Evolutionary conservation across 2,888 invertebrate genomes (phyloP).

Genomic region (Epiblema foenella): DNA sequence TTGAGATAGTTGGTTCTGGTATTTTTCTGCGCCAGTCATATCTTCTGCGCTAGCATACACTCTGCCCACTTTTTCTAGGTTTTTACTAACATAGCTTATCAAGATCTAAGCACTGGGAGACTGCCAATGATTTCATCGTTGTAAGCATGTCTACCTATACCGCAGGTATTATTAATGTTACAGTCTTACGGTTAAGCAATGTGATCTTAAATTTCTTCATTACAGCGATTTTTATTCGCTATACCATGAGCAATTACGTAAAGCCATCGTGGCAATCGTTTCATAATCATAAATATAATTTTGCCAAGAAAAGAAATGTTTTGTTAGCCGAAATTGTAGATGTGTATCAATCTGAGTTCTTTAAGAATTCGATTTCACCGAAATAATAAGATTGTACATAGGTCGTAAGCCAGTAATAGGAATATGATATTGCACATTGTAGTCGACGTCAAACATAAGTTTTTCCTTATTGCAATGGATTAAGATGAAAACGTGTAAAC

Average conservation of each 20-base stretch:
- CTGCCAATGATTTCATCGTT: slow-evolving; percentile 33
- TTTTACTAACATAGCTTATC: slow-evolving; percentile 26
- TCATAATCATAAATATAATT: slow-evolving; percentile 37
- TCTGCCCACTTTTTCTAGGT: slow-evolving; percentile 15
- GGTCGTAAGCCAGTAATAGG: slow-evolving; percentile 27
- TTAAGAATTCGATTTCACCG: slow-evolving; percentile 46
- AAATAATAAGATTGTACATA: slow-evolving; percentile 37
- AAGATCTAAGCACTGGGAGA: slow-evolving; percentile 17
- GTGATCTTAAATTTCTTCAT: slow-evolving; percentile 29
- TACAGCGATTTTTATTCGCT: slow-evolving; percentile 4
- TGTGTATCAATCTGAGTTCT: slow-evolving; percentile 43
- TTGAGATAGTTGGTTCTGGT: neutral
- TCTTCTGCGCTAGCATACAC: neutral
- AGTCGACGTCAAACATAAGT: neutral
- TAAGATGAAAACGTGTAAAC: neutral
- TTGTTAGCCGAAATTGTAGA: slow-evolving; percentile 44
- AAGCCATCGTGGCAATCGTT: slow-evolving; percentile 12
- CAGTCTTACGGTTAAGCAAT: slow-evolving; percentile 7
- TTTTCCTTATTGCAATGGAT: neutral
- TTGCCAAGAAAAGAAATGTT: slow-evolving; percentile 37
- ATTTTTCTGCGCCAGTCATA: neutral
- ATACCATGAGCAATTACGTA: slow-evolving; percentile 37
- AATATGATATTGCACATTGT: neutral
- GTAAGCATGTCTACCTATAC: slow-evolving; percentile 7
- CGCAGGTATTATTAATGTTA: slow-evolving; percentile 21